phyloP scores from a whole-genome alignment of 2,113 vertebrate species.

The Xiphias gladius region DNA sequence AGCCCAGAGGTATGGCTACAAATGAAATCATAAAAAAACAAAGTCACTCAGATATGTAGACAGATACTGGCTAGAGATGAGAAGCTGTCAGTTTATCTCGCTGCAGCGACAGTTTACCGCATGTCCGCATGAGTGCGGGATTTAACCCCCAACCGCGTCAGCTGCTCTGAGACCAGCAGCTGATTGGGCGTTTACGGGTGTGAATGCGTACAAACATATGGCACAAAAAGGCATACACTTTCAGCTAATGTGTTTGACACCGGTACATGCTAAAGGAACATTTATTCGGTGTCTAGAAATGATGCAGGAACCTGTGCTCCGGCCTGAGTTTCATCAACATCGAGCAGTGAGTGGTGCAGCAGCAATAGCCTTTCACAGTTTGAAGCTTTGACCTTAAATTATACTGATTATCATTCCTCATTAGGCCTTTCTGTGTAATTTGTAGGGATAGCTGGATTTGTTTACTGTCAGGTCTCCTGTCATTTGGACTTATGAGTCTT shows the following conservation, averaged over 20 bases:
- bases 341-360: background rate
- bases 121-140: background rate
- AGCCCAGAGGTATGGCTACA: constrained; percentile 46
- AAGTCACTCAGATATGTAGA: background rate
- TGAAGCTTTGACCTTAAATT: constrained; percentile 62
- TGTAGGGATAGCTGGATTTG: constrained; percentile 20
- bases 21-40: constrained; percentile 6
- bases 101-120: background rate
- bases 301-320: background rate
- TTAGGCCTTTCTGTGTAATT: constrained; percentile 38
- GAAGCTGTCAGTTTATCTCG: constrained; percentile 20
- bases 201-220: background rate
- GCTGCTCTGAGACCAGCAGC: background rate
- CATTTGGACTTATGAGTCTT: constrained; percentile 31
- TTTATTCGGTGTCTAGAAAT: background rate
- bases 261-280: background rate
- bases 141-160: background rate
- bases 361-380: background rate
- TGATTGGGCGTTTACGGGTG: background rate
- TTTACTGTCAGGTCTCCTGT: constrained; percentile 2
- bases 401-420: constrained; percentile 55
- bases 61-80: constrained; percentile 28
- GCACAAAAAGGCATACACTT: background rate
- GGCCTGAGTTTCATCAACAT: background rate
- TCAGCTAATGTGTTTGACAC: background rate